These are phyloP conservation scores for Gorilla gorilla DNA, from an alignment of 2,113 vertebrate species.

Conservation along the genomic window DNA sequence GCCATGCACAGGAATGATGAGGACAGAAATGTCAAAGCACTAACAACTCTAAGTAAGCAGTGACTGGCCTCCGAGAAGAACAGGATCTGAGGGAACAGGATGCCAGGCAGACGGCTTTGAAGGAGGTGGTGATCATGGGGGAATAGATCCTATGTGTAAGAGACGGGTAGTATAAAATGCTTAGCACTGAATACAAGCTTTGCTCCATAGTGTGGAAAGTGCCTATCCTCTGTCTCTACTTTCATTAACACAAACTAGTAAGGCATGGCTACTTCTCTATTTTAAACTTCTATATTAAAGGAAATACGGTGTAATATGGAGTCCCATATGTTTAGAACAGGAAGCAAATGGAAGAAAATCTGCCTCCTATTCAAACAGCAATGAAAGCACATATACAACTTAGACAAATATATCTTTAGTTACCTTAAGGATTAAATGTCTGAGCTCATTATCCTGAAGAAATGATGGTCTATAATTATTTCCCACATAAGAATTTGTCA, in stretches of 20 bases:
- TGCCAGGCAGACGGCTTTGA: not conserved
- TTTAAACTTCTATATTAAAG: not conserved
- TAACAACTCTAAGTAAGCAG: not conserved
- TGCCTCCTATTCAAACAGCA: not conserved
- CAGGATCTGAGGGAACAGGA: not conserved
- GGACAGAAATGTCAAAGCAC: not conserved
- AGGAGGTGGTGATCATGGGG: not conserved
- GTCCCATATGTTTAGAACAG: not conserved
- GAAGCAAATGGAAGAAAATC: not conserved
- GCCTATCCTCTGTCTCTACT: not conserved
- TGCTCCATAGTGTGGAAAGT: not conserved
- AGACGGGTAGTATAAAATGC: not conserved
- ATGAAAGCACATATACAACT: not conserved
- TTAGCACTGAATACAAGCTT: not conserved
- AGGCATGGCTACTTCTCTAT: not conserved
- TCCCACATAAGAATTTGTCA: slow-evolving; percentile 93
- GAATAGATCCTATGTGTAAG: not conserved
- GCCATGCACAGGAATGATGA: not conserved
- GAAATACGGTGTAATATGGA: not conserved
- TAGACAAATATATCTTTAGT: slow-evolving; percentile 58
- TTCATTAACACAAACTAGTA: not conserved
- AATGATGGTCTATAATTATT: slow-evolving; percentile 96
- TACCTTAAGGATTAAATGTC: slow-evolving; percentile 96
- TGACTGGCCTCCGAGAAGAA: not conserved
- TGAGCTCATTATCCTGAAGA: slow-evolving; percentile 96